Evolutionary conservation across 2,797 vertebrate species (phyloP).

Genomic region (Chiroxiphia lanceolata): DNA sequence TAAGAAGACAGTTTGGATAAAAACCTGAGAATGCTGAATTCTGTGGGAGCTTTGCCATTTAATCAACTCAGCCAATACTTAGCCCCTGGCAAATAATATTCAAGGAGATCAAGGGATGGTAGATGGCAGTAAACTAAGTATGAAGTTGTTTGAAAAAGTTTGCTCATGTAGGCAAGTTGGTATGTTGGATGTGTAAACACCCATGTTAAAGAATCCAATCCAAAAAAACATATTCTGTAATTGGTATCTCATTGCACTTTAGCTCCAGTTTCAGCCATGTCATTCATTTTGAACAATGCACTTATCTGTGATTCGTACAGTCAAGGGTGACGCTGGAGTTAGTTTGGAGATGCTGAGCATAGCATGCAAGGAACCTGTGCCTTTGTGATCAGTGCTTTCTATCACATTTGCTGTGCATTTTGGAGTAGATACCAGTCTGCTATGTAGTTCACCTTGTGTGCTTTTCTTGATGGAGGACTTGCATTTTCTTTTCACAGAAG

Average conservation of each 20-base stretch:
- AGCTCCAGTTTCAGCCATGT: not conserved
- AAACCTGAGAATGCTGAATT: not conserved
- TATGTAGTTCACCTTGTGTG: not conserved
- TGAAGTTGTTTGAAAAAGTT: not conserved
- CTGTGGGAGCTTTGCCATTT: not conserved
- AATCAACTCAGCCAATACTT: not conserved
- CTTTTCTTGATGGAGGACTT: not conserved
- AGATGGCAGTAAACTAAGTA: not conserved
- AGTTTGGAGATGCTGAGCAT: not conserved
- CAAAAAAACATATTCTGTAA: not conserved
- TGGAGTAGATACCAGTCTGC: not conserved
- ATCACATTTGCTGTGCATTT: not conserved
- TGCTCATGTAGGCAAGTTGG: not conserved
- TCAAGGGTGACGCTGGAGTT: not conserved
- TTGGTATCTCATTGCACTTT: not conserved
- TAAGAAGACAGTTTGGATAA: not conserved
- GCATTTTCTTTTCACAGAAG: not conserved
- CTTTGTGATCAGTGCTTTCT: not conserved
- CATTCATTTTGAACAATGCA: not conserved
- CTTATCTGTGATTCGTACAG: not conserved
- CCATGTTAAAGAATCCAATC: not conserved
- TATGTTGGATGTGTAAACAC: not conserved
- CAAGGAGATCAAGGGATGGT: not conserved
- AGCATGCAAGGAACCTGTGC: not conserved
- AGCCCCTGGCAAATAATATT: not conserved